A percentile compares a stretch with the other conserved stretches of the same genome.
These are phyloP conservation scores for Colius striatus DNA, from an alignment of 2,113 vertebrate genomes.

Conservation along the genomic window DNA sequence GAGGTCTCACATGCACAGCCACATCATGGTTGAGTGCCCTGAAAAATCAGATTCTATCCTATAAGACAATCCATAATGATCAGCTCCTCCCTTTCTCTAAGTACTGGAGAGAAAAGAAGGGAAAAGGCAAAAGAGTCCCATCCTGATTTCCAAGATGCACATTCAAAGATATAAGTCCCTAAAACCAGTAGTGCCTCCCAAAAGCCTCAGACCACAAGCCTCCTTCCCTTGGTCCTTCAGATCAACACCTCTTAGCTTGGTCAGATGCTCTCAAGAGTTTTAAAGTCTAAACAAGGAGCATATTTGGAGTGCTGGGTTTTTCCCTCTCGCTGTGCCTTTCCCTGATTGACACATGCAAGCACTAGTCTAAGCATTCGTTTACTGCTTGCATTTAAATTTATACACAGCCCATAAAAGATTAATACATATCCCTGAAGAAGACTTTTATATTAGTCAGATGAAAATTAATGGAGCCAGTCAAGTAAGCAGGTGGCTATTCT, in stretches of 20 bases:
- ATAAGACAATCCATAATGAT: not conserved
- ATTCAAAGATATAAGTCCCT: not conserved
- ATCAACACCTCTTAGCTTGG: not conserved
- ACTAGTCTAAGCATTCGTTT: not conserved
- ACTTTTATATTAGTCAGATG: conserved; percentile 66
- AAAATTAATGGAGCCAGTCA: conserved; percentile 72
- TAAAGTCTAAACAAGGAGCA: not conserved
- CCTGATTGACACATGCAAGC: not conserved
- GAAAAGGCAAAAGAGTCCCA: not conserved
- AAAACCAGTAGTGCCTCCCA: not conserved
- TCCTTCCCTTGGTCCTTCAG: not conserved
- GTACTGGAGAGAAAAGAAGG: not conserved
- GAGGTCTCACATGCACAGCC: not conserved
- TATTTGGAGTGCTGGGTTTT: not conserved
- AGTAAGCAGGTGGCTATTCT: conserved; percentile 65
- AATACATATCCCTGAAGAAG: conserved; percentile 58
- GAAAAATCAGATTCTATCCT: not conserved
- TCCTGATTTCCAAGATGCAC: not conserved
- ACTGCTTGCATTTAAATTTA: conserved; percentile 60
- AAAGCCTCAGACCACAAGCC: not conserved
- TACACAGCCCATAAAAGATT: conserved; percentile 63
- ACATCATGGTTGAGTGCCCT: not conserved
- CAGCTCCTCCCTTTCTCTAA: not conserved
- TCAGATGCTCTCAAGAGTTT: not conserved
- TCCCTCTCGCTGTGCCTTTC: not conserved